Base-by-base conservation (phyloP, 2,888 invertebrate genomes). In the Cantharis nigra region DNA sequence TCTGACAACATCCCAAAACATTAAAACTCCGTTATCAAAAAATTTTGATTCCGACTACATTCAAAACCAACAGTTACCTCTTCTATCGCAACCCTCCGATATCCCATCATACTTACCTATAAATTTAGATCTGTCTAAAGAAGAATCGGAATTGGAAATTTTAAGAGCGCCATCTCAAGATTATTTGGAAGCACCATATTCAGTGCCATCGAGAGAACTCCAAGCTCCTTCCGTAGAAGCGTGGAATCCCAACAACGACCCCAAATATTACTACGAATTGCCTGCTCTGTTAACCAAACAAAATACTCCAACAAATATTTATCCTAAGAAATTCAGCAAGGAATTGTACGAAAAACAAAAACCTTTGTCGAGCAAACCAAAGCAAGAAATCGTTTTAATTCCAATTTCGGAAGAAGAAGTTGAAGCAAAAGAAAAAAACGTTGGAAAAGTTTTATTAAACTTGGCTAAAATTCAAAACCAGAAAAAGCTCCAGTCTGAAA, bases 251-350 rank as follows among this genome's bases (percentile, higher is more conserved):
- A 85, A 86, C 63, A 86, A 87, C 80, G 87, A 87, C 80, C 86
- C 88, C 73, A 84, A 85, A 74, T 83, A 85, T 49, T 87, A 86
- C 84, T 84, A 89, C 83, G 81, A 88, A 87, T 82, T 88, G 84
- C 82, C 89, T 82, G 76, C 89, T 84, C 81, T 87, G 81, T 71
- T 83, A 83, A 85, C 84, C 80, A 82, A 86, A 85, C 81, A 88
- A 79, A 83, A 90, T 80, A 85, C 86, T 20, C 91, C 92, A 3
- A 92, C 91, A 18, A 90, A 90, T 77, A 82, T 89, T 23, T 92
- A 90, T 82, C 92, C 92, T 0, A 92, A 92, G 84, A 92, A 92
- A 84, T 92, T 89, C 84, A 86, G 88, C 78, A 88, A 89, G 69
- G 89, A 89, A 20, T 89, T 91, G 74, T 90, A 90, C 78, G 82